Evolutionary conservation across 1,140 invertebrate genomes (phyloP), one percentile per base, ranked within the genome.

Genomic region (Trachymyrmex cornetzi): DNA sequence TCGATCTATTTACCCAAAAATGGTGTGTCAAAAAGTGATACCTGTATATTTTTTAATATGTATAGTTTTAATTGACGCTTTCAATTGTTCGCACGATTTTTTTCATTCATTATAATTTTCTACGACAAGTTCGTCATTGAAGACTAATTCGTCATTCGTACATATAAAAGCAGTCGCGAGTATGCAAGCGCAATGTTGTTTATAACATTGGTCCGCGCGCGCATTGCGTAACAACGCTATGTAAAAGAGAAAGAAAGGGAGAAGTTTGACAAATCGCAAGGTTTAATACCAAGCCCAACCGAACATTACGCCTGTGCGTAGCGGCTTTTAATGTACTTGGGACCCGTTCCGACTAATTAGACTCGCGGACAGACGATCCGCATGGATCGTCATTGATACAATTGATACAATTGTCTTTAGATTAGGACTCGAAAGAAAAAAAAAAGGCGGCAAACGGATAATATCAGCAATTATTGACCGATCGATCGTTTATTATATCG

Each of bases 321-420:
- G 50, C 16, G 7, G 19, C 67, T 82, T 57, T 72, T 74, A 82
- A 72, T 22, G 24, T 24, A 19, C n/a, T 24, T 34, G 48, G 27
- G 19, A 24, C 24, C 9, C 22, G 12, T 61, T 72, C 55, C n/a
- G 55, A 84, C n/a, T 84, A 84, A 75, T 63, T 74, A 84, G 30
- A 34, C n/a, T 59, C 34, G 67, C 34, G 22, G 0, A 57, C 64
- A 57, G 55, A 59, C 24, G 67, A 82, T 44, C 14, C 50, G 50
- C 30, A 12, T 11, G 34, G 27, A 48, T 74, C 24, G 7, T 30
- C 16, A 81, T 81, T 57, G 80, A 72, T 38, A 44, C 53, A 74
- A 82, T 72, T 72, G 66, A 81, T 71, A 72, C 79, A 82, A 84
- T 84, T 74, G 80, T 71, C 50, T 71, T 50, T 22, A 7, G 19